phyloP scores from a whole-genome alignment of 2,797 vertebrate genomes.

The Hafferia zeledoni region DNA sequence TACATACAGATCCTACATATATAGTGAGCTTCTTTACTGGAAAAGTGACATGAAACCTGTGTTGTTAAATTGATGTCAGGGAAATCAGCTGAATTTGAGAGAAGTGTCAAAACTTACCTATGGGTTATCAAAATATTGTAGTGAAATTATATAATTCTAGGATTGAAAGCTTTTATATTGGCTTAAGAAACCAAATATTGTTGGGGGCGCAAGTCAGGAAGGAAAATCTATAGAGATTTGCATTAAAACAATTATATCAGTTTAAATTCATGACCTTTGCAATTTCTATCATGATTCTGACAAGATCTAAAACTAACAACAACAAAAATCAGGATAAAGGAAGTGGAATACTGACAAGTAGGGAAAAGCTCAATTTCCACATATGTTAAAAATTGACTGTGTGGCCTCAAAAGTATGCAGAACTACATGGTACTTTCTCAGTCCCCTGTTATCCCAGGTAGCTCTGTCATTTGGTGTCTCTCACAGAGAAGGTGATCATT shows the following conservation, averaged over 20 bases:
- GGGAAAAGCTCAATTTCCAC: neutral
- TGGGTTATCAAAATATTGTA: neutral
- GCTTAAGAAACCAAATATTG: neutral
- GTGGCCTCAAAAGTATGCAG: neutral
- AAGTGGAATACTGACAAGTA: neutral
- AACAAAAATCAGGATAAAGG: neutral
- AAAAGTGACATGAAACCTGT: neutral
- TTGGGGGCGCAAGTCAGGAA: too few species aligned
- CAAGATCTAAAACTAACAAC: neutral
- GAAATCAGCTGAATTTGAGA: neutral
- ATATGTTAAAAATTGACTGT: neutral
- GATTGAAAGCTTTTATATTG: neutral
- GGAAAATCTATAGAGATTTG: neutral
- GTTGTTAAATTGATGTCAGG: neutral
- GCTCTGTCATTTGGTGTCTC: neutral
- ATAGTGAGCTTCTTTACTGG: neutral
- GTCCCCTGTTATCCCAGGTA: neutral
- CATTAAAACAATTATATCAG: neutral
- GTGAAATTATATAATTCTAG: neutral
- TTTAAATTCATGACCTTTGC: neutral
- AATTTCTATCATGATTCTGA: neutral
- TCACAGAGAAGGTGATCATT: neutral
- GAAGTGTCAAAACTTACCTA: neutral
- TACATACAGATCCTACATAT: neutral
- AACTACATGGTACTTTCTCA: neutral